Evolutionary conservation across 2,888 invertebrate genomes (phyloP), one percentile per base, ranked within the genome.

Genomic region (Meliscaeva auricollis): DNA sequence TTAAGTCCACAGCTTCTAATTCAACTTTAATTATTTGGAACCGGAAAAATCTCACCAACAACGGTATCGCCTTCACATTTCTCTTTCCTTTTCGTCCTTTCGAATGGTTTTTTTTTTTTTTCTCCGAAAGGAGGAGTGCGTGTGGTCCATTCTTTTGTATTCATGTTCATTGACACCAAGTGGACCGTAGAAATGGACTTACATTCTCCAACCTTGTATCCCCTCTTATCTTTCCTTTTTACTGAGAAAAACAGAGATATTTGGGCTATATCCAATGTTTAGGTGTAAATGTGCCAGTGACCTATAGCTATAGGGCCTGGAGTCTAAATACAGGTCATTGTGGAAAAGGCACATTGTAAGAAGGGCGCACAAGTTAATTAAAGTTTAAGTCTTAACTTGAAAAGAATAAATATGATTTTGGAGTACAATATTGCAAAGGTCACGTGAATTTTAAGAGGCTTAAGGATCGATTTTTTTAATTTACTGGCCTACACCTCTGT

Each of bases 21-120:
- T 76, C 72, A 70, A 72, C 76, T 82, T 82, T 82, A 76, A 82
- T 82, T 82, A 82, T 82, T 76, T 82, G 72, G 76, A 76, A 82
- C 70, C 69, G 58, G 56, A 70, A 76, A 66, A 76, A 72, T 58
- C 41, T n/a, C 58, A 15, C 32, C 52, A 44, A 58, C 38, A 41
- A 62, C 11, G 44, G n/a, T 62, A 38, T 64, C 8, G 30, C 32
- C 48, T 32, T 32, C 4, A 1, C 38, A 38, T 3, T 38, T 13
- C 6, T 38, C 13, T 1, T 38, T 13, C 9, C 13, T 13, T 8
- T 38, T 38, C n/a, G n/a, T 9, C 38, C 38, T 13, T 11, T 38
- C n/a, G n/a, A n/a, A n/a, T 38, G 5, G 5, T 6, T 9, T 11
- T 9, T 38, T 7, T 38, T 38, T 38, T 30, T 54, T 15, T 54